These are phyloP conservation scores for Orthonyx spaldingii DNA, from an alignment of 2,113 vertebrate species.

Conservation along the genomic window DNA sequence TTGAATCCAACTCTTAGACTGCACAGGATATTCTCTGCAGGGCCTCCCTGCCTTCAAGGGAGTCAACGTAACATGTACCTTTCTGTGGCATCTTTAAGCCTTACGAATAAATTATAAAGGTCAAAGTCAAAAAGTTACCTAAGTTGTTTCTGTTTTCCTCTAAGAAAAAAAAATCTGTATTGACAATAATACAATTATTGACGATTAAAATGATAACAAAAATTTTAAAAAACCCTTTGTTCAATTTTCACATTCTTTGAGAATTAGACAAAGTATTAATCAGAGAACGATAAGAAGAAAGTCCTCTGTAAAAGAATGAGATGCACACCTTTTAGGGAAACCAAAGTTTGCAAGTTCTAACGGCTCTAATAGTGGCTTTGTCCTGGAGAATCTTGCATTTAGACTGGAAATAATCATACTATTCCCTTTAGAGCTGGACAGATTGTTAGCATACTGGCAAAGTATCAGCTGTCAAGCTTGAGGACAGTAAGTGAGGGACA, in stretches of 20 bases:
- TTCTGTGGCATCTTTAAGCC: not conserved
- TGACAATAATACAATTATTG: not conserved
- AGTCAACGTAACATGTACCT: not conserved
- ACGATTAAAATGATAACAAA: not conserved
- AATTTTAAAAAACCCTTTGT: not conserved
- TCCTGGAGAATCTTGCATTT: not conserved
- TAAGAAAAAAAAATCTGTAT: not conserved
- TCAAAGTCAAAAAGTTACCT: not conserved
- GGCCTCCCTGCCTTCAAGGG: not conserved
- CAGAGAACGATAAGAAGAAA: not conserved
- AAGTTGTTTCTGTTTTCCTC: not conserved
- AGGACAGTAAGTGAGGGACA: not conserved
- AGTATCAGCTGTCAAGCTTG: not conserved
- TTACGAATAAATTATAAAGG: not conserved
- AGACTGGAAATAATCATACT: not conserved
- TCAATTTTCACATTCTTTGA: not conserved
- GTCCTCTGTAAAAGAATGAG: not conserved
- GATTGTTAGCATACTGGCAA: not conserved
- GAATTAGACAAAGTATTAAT: not conserved
- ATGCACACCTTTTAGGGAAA: not conserved
- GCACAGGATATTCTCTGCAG: not conserved
- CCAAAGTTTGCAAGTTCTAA: not conserved
- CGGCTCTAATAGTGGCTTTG: not conserved
- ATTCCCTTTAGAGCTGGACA: not conserved
- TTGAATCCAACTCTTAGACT: not conserved